Evolutionary conservation across 2,113 vertebrate genomes (phyloP), one percentile per base, ranked within the genome.

Genomic region (Odocoileus virginianus): DNA sequence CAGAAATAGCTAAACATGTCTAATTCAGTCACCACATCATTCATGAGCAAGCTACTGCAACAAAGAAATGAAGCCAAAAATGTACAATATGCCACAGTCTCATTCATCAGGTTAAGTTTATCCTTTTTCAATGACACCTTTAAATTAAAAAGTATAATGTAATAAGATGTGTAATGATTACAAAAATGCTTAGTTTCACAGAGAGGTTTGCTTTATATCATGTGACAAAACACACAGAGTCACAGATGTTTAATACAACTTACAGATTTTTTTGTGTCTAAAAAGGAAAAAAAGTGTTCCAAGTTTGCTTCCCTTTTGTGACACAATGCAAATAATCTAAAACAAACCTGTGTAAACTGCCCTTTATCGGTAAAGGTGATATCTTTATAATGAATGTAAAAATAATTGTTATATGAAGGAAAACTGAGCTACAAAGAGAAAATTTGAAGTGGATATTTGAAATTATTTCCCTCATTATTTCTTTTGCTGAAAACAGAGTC

Each of bases 381-480:
- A 45, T 88, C 60, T 91, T 93, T 81, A 93, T 17, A 96, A 88
- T 52, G 23, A 90, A 78, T 52, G 28, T 55, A 12, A 76, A 94
- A 91, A 23, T 64, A 50, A 54, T 14, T 78, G 30, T 58, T 76
- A 52, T 60, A 54, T 16, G 55, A 74, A 96, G 36, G 19, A 93
- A 67, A 76, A 15, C 16, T 17, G 19, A 93, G 15, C 17, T 89
- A 76, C 23, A 57, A 43, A 87, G 61, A 74, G n/a, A 89, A 94
- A 4, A 40, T 74, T 78, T 58, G 85, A 79, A 92, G 40, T 54
- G 47, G 14, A 87, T 52, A 88, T 58, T 94, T 81, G 58, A 87
- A 95, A 92, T 87, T 15, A 64, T 87, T 96, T 95, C 23, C 19
- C 45, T 95, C 88, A 92, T 89, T 92, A 91, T 74, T 91, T 90